Evolutionary conservation across 2,113 vertebrate species (phyloP), one percentile per base, ranked within the genome.

Genomic region (Salvator merianae): DNA sequence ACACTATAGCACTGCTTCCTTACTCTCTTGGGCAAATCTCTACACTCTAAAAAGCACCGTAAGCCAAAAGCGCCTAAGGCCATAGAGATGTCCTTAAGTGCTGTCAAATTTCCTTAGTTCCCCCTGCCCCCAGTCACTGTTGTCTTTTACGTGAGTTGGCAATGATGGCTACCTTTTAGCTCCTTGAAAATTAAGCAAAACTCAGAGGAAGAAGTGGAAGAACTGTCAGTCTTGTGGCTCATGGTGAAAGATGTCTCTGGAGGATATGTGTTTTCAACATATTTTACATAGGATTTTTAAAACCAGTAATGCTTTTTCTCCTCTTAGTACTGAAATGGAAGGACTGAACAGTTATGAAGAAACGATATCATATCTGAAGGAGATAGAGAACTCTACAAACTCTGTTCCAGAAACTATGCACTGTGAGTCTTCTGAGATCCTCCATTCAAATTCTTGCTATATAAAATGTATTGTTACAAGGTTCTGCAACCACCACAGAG

Each of bases 321-420:
- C 90, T 91, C 38, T 94, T 87, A 96, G 95, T 38, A 71, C 87
- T 85, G 93, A 84, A 53, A 84, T 83, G 85, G 95, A 95, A 95
- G 94, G 93, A 66, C 28, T n/a, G 88, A 83, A 86, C 91, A 90
- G 94, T 91, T 94, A 94, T 0, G 91, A 94, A 90, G 94, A 94
- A 86, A 90, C 84, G 3, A 66, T 84, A 0, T 90, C 7, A 2
- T 96, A 92, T 90, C 91, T 89, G 91, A 94, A 91, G 78, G 87
- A 93, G 55, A 83, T 86, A 89, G 87, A 84, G 88, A 90, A 88
- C 81, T 69, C 83, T 80, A 78, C 88, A 88, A 92, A 91, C 93
- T 91, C 88, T 53, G 18, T 78, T 91, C 84, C 90, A 91, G 92
- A 92, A 91, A 94, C 70, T 81, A 84, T 81, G 83, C 84, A 92